Conservation (phyloP, 2,888 invertebrate genomes). For the Fragum whitleyi region DNA sequence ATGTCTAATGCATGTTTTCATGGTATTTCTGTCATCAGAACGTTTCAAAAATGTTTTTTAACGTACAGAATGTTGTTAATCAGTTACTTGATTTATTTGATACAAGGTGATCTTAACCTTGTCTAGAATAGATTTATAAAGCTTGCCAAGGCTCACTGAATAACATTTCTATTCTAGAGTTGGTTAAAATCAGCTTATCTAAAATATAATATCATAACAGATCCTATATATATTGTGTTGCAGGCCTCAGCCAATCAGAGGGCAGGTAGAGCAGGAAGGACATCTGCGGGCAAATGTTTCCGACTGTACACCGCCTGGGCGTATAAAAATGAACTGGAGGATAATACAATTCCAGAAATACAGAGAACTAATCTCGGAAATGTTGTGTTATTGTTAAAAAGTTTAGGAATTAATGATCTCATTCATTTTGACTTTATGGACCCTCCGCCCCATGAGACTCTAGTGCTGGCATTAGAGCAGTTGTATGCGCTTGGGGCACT, state of each 20-base stretch:
- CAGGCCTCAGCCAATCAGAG: slow-evolving; percentile 96
- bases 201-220: too few relatives aligned
- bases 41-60: too few relatives aligned
- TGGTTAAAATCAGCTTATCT: too few relatives aligned
- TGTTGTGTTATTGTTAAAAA: slow-evolving; percentile 98
- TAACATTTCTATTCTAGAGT: too few relatives aligned
- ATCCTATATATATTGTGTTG: background rate
- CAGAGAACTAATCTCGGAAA: slow-evolving; percentile 99
- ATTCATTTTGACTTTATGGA: slow-evolving; percentile 99
- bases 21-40: too few relatives aligned
- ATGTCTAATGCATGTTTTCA: too few relatives aligned
- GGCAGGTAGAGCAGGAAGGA: slow-evolving; percentile 97
- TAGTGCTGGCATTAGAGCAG: slow-evolving; percentile 96
- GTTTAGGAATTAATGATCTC: slow-evolving; percentile 98
- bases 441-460: slow-evolving; percentile 91
- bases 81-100: too few relatives aligned
- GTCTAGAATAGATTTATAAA: too few relatives aligned
- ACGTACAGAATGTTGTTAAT: too few relatives aligned
- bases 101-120: too few relatives aligned
- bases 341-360: slow-evolving; percentile 99
- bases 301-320: slow-evolving; percentile 99
- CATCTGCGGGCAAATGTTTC: slow-evolving; percentile 98
- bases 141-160: too few relatives aligned
- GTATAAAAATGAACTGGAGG: slow-evolving; percentile 98
- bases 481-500: slow-evolving; percentile 98